These are phyloP conservation scores for Pocota personata DNA, from an alignment of 2,888 invertebrate species.

Conservation along the genomic window DNA sequence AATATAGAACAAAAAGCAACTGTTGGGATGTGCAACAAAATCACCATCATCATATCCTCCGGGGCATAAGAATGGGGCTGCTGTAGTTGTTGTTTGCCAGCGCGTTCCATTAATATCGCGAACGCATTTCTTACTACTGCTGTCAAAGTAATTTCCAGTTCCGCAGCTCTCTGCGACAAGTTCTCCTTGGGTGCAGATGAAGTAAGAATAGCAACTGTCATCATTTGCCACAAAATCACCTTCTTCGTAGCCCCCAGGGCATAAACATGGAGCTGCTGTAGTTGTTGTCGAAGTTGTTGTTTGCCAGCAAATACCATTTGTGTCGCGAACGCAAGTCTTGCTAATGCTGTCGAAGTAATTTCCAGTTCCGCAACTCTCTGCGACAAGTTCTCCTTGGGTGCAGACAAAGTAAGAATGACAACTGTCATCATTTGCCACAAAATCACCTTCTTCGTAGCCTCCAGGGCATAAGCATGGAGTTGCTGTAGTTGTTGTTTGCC, in stretches of 20 bases:
- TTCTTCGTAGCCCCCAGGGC: conserved; percentile 39
- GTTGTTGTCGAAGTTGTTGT: background rate
- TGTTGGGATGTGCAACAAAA: conserved; percentile 71
- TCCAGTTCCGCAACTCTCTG: conserved; percentile 23
- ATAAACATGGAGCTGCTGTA: background rate
- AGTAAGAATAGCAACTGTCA: conserved; percentile 7
- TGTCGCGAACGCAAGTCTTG: conserved; percentile 4
- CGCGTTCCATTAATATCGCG: conserved; percentile 45
- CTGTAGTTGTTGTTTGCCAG: conserved; percentile 25
- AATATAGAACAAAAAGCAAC: conserved; percentile 77
- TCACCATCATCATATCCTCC: conserved; percentile 73
- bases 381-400: conserved; percentile 9
- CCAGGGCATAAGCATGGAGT: conserved; percentile 19
- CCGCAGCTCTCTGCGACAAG: conserved; percentile 24
- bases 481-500: background rate
- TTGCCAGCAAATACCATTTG: conserved; percentile 37
- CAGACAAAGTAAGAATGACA: conserved; percentile 32
- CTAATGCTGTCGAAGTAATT: conserved; percentile 20
- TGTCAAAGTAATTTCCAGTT: conserved; percentile 41
- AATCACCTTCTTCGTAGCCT: conserved; percentile 24
- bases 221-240: conserved; percentile 15
- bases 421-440: background rate
- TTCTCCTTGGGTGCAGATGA: conserved; percentile 26
- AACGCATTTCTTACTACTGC: background rate
- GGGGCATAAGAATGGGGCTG: conserved; percentile 12